These are phyloP conservation scores for Equus przewalskii DNA, from an alignment of 2,113 vertebrate species.

Conservation along the genomic window DNA sequence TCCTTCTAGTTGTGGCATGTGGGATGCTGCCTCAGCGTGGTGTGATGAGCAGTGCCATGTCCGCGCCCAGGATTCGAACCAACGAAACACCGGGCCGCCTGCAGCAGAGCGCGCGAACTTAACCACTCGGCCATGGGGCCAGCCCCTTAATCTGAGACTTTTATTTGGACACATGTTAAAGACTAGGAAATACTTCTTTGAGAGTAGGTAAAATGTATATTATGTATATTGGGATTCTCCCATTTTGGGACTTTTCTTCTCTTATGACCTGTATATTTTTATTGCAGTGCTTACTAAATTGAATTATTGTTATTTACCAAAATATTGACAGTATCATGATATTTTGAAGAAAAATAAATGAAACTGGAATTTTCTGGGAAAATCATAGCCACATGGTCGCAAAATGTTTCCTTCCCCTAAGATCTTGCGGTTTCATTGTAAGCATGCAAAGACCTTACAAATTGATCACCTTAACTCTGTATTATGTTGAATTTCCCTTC, in stretches of 20 bases:
- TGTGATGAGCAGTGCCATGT: too few relatives aligned
- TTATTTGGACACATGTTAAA: background rate
- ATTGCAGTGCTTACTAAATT: background rate
- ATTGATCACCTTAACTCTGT: background rate
- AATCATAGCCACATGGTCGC: background rate
- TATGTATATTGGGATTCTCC: background rate
- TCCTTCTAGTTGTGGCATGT: too few relatives aligned
- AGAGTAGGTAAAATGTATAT: background rate
- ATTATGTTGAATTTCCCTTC: background rate
- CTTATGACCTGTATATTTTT: background rate
- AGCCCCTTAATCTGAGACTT: background rate
- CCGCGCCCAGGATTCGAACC: too few relatives aligned
- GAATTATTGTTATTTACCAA: background rate
- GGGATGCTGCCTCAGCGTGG: too few relatives aligned
- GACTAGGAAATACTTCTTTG: background rate
- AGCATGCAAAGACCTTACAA: background rate
- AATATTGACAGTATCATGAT: background rate
- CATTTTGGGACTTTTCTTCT: background rate
- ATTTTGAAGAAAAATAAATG: background rate
- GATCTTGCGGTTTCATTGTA: background rate
- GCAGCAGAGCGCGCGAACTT: too few relatives aligned
- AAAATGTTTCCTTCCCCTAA: background rate
- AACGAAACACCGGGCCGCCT: too few relatives aligned
- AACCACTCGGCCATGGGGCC: too few relatives aligned
- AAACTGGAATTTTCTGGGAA: background rate